Evolutionary conservation across 92 coral and sea anemone genomes (phyloP), one percentile per base, ranked within the genome.

Genomic region (Zoanthus sansibaricus): DNA sequence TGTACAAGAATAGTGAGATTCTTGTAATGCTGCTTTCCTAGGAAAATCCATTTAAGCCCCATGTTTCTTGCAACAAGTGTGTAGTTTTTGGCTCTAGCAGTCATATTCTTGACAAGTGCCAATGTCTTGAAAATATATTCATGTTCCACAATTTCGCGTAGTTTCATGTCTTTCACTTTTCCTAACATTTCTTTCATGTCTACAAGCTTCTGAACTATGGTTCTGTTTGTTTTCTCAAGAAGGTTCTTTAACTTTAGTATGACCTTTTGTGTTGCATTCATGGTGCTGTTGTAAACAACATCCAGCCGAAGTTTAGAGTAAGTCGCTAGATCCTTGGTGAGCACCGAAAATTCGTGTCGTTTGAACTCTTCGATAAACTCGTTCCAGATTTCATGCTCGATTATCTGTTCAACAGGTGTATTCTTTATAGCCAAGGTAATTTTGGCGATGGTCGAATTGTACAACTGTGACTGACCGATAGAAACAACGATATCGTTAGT

Each of bases 91-190:
- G 90, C 83, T 79, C 87, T 86, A 14, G 62, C 87, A 31, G 95
- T 89, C 45, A 92, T 82, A 75, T 95, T 95, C 89, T 76, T 92
- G 31, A 88, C 92, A 49, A 93, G 80, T 15, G 91, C 92, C 21
- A 93, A 82, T 51, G 96, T 86, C 91, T 87, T 86, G 88, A 89
- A 89, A 78, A 95, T 93, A 75, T 89, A 93, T 7, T 84, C 76
- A 78, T 95, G 98, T 89, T 95, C 98, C 18, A 93, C 88, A 75
- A 95, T 83, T 73, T 97, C 99, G 30, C 91, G 92, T 25, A 97
- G 92, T 73, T 95, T 97, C 96, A 92, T 92, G 68, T 87, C 84
- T 71, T 91, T 97, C 49, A 95, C 87, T 9, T 88, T 87, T 18
- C 88, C 93, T 86, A 93, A 88, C 92, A 83, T 87, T 73, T 89